phyloP scores from a whole-genome alignment of 2,888 invertebrate genomes.

The Eupithecia tripunctaria region DNA sequence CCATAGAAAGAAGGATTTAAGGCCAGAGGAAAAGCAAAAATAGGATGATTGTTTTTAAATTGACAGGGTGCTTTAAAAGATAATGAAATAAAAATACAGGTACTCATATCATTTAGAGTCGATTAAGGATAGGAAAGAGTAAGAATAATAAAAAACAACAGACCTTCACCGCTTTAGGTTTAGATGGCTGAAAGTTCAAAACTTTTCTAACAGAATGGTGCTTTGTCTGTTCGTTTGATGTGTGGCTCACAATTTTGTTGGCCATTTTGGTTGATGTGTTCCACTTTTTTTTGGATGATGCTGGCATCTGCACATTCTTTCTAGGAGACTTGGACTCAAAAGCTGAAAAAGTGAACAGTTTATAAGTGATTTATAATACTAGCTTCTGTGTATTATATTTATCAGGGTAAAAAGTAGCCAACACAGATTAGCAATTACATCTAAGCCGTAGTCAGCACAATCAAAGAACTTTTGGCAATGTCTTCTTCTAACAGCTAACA shows the following conservation, averaged over 20 bases:
- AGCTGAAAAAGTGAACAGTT: slow-evolving; percentile 54
- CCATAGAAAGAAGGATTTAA: neutral
- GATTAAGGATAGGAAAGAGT: neutral
- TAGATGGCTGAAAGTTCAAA: slow-evolving; percentile 67
- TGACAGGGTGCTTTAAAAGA: neutral
- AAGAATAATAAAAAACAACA: slow-evolving; percentile 16
- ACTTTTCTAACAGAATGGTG: slow-evolving; percentile 69
- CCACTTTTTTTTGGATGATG: slow-evolving; percentile 67
- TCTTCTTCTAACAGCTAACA: no score
- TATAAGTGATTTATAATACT: no score
- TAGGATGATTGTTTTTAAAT: neutral
- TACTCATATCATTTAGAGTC: neutral
- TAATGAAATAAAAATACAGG: neutral
- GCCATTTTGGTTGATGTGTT: slow-evolving; percentile 74
- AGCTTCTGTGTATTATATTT: no score
- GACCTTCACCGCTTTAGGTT: slow-evolving; percentile 41
- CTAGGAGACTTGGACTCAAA: slow-evolving; percentile 56
- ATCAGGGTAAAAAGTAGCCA: no score
- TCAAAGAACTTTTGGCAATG: no score
- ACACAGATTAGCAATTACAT: no score
- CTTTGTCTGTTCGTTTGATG: slow-evolving; percentile 61
- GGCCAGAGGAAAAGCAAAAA: neutral
- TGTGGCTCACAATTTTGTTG: slow-evolving; percentile 63
- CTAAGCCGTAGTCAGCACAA: no score
- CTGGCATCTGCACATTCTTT: slow-evolving; percentile 44